Conservation (phyloP, 1,140 invertebrate species). For the Polypedilum pembai region DNA sequence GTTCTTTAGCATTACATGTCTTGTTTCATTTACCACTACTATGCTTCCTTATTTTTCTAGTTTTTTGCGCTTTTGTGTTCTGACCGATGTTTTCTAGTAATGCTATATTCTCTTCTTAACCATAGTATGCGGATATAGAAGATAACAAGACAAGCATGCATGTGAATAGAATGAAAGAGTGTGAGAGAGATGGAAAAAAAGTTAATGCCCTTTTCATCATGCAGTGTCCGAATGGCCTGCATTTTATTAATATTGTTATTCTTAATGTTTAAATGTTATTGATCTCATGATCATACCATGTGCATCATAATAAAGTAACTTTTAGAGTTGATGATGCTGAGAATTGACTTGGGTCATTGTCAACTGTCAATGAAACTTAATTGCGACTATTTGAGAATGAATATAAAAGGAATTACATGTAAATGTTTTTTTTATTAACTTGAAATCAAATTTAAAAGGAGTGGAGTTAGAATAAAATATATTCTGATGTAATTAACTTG, state of each 20-base stretch:
- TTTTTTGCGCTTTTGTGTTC: not conserved
- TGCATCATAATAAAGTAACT: not conserved
- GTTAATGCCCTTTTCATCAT: conserved; percentile 1
- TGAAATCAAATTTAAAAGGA: too few relatives aligned
- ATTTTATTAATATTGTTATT: not conserved
- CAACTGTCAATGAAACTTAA: not conserved
- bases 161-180: not conserved
- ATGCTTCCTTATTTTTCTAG: not conserved
- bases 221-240: conserved; percentile 4
- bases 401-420: too few relatives aligned
- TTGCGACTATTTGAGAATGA: not conserved
- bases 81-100: not conserved
- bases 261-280: not conserved
- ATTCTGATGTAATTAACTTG: too few relatives aligned
- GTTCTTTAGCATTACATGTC: not conserved
- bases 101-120: not conserved
- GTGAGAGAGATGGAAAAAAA: not conserved
- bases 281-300: not conserved
- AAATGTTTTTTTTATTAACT: too few relatives aligned
- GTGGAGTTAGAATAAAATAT: too few relatives aligned
- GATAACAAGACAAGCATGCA: not conserved
- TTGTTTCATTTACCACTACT: not conserved
- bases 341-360: not conserved
- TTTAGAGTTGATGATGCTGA: not conserved
- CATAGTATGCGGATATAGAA: not conserved